Evolutionary conservation across 2,113 vertebrate genomes (phyloP).

Genomic region (Pomatostomus ruficeps): DNA sequence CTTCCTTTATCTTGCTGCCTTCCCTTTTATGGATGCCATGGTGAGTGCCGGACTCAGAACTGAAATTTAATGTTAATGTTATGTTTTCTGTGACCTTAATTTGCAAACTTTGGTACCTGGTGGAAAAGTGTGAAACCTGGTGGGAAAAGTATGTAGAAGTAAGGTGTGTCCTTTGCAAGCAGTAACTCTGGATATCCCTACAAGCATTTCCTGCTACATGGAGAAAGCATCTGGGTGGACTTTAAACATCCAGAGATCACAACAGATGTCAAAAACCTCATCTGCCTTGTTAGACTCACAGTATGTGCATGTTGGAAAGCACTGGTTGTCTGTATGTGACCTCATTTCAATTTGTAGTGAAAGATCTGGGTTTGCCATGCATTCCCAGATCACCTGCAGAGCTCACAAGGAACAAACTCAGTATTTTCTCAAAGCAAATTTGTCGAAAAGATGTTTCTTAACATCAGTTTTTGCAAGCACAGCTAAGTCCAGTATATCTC

Average conservation of each 20-base stretch:
- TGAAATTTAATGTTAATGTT: neutral
- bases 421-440: neutral
- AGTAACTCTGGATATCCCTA: neutral
- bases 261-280: neutral
- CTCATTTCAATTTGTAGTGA: neutral
- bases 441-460: neutral
- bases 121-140: neutral
- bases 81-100: neutral
- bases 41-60: slow-evolving; percentile 72
- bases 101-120: neutral
- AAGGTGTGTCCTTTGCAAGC: neutral
- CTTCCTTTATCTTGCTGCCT: slow-evolving; percentile 93
- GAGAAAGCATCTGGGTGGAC: neutral
- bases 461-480: neutral
- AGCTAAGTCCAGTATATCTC: neutral
- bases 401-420: neutral
- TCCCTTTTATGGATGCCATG: slow-evolving; percentile 97
- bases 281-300: neutral
- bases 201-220: neutral
- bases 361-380: neutral
- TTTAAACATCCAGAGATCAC: neutral
- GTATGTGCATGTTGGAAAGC: neutral
- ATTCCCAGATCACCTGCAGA: neutral
- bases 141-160: neutral
- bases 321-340: neutral